Evolutionary conservation across 2,113 vertebrate genomes (phyloP).

Genomic region (Asarcornis scutulata): DNA sequence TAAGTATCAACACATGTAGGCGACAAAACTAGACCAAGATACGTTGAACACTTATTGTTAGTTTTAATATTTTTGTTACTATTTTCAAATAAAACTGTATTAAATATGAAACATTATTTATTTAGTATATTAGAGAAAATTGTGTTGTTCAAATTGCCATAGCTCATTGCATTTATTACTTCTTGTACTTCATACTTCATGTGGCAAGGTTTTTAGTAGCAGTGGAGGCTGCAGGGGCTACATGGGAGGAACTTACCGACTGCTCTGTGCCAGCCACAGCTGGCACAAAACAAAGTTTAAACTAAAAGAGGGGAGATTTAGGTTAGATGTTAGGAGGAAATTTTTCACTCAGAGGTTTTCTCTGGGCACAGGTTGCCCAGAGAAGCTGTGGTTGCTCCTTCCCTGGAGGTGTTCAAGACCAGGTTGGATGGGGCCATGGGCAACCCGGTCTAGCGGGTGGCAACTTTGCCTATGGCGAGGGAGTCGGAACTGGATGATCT

Average conservation of each 20-base stretch:
- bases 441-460: too few species aligned
- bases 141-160: not conserved
- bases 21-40: not conserved
- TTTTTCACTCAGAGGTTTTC: too few species aligned
- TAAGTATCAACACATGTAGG: slow-evolving; percentile 73
- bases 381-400: too few species aligned
- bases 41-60: not conserved
- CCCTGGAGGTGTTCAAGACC: too few species aligned
- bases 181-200: not conserved
- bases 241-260: not conserved
- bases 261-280: not conserved
- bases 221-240: not conserved
- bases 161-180: not conserved
- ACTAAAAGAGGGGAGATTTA: too few species aligned
- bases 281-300: not conserved
- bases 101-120: not conserved
- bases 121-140: not conserved
- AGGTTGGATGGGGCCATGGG: too few species aligned
- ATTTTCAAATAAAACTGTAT: not conserved
- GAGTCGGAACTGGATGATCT: too few species aligned
- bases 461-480: too few species aligned
- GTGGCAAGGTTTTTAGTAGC: not conserved
- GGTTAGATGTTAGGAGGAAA: too few species aligned
- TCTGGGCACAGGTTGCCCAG: too few species aligned
- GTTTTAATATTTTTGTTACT: not conserved